phyloP scores from a whole-genome alignment of 2,888 invertebrate genomes.

The Sarcophaga subvicina region DNA sequence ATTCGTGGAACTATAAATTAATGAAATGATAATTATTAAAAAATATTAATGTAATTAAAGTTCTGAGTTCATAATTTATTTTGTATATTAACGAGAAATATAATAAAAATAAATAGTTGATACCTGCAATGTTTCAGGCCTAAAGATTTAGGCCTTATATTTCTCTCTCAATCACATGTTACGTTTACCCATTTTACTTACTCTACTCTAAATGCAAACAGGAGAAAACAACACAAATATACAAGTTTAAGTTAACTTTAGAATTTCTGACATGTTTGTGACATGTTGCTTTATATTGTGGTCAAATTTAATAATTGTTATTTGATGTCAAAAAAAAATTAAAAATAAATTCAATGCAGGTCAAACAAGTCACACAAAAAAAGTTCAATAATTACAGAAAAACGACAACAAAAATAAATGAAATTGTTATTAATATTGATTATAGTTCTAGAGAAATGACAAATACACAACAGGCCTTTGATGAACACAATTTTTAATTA shows the following conservation, averaged over 20 bases:
- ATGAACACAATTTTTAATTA: neutral
- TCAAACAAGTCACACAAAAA: neutral
- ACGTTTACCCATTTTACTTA: too few relatives aligned
- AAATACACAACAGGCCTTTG: conserved; percentile 14
- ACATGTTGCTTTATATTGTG: conserved; percentile 34
- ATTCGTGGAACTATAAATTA: too few relatives aligned
- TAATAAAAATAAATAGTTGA: too few relatives aligned
- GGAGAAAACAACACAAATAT: too few relatives aligned
- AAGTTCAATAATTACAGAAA: neutral
- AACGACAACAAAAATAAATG: neutral
- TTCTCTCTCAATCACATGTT: too few relatives aligned
- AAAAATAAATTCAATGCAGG: neutral
- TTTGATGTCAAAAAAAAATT: neutral
- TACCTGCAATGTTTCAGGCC: too few relatives aligned
- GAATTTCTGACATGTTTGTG: conserved; percentile 34
- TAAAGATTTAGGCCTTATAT: too few relatives aligned
- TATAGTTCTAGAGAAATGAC: conserved; percentile 1
- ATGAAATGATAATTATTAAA: too few relatives aligned
- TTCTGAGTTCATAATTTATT: too few relatives aligned
- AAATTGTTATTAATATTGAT: neutral
- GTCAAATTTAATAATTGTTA: conserved; percentile 29
- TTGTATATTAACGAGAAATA: too few relatives aligned
- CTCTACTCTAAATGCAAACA: too few relatives aligned
- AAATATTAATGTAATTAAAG: too few relatives aligned
- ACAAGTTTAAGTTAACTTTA: neutral